Base-by-base conservation (phyloP, 2,113 vertebrate genomes). In the Phoenicopterus ruber region DNA sequence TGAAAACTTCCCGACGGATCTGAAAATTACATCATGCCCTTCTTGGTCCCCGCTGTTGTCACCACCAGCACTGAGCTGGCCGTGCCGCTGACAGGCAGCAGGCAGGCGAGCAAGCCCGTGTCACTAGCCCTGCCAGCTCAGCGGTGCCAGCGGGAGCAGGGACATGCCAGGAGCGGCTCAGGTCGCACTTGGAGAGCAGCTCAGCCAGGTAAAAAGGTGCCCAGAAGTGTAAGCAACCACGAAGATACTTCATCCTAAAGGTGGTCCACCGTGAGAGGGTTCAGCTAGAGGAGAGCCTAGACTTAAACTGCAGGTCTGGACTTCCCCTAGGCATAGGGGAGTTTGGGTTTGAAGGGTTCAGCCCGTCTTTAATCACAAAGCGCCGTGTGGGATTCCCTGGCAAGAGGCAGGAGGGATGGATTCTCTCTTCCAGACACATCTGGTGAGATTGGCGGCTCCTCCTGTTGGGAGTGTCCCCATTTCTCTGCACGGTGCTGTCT, bases 11-110 rank as follows among this genome's bases (percentile, higher is more conserved):
- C 78, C 3, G 5, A 50, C 0, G 15, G 74, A 78, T 87, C 78
- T 66, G 91, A 79, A 66, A 62, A 90, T 94, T n/a, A 85, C 93
- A 77, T 79, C 91, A 83, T 63, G 74, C 38, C 90, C 67, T 93
- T 54, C 76, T 77, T 24, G 71, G 91, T 76, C 70, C 55, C 50
- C 17, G 18, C 81, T 62, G 70, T 24, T 94, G 81, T 46, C 95
- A 55, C 86, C n/a, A 29, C 4, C 69, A 57, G 82, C 2, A 1
- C 72, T 32, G 91, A 82, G 79, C 76, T 93, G 93, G 70, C 66
- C 19, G 7, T 44, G 86, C 63, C 38, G 77, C 90, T 77, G 82
- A 36, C 46, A 62, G 69, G 0, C 21, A 44, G 74, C 73, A 50
- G 87, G 69, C 50, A 82, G 69, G 40, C 0, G 3, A 69, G 72